Base-by-base conservation (phyloP, 2,797 vertebrate species). In the Rhinophrynus dorsalis region DNA sequence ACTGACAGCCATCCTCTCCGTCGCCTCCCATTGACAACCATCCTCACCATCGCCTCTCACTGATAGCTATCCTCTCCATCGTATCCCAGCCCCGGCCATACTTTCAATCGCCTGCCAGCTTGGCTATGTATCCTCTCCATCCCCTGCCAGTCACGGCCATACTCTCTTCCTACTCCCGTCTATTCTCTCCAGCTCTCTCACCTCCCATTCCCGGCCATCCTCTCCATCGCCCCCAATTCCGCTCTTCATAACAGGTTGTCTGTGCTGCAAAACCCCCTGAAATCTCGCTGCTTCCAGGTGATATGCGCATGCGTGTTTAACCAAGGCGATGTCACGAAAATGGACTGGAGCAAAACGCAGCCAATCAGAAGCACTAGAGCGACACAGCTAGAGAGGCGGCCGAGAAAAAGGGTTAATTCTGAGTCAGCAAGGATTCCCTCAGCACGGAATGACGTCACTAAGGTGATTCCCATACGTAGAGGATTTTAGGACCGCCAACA, bases 211-310 rank as follows among this genome's bases (percentile, higher is more conserved):
- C 12, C 12, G 72, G 38, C 64, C 10, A 32, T 35, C 59, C 13
- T n/a, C 51, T 2, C 37, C 10, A 13, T 67, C 72, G 35, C 47
- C 64, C 40, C 63, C 72, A 3, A 23, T 50, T 55, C 58, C 72
- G 59, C 63, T 68, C 29, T 57, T 56, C 69, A 73, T 75, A 20
- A 9, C 29, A 9, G 9, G 55, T 32, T 64, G 17, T n/a, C 6
- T n/a, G 20, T 51, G 17, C 23, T 56, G 13, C 65, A 27, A n/a
- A n/a, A 56, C 17, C 21, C 10, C 20, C 29, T 0, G 15, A 29
- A 13, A 6, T 15, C 30, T 21, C 27, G 3, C 26, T 8, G 13
- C 2, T 6, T 4, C 18, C 55, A 29, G 30, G 12, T 23, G 40
- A 15, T 6, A 20, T 11, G 23, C 54, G 73, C 67, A 54, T 67